Base-by-base conservation (phyloP, 2,888 invertebrate genomes). In the Tipula unca region DNA sequence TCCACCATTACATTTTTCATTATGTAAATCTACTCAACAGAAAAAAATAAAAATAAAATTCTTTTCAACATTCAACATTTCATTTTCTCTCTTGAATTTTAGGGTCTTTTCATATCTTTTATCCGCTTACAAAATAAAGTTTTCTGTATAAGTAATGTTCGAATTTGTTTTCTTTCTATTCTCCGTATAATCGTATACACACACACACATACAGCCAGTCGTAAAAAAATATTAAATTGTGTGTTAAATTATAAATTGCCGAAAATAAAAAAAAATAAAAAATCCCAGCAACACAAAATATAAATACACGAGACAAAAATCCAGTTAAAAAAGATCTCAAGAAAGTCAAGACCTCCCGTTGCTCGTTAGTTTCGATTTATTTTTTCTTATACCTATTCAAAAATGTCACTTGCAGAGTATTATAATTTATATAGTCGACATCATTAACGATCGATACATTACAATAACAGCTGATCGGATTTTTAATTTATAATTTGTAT, bases 221-320 rank as follows among this genome's bases (percentile, higher is more conserved):
- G 69, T 69, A 69, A 69, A 69, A 48, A 54, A 25, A 69, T 69
- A 10, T 69, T 69, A 69, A 69, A 69, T 69, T 69, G 69, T 69
- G 69, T 69, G 69, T 69, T 69, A 69, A 69, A 69, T 69, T 69
- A 10, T 69, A 69, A 69, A 69, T 69, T 69, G 69, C 69, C 69
- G 69, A 69, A 69, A 48, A 17, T 17, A 48, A 17, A 69, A 25
- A 25, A 1, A 69, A 69, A 69, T 25, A 25, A 1, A 69, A 69
- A 69, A 69, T 69, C 69, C 69, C 69, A 69, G 69, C 69, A 25
- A 69, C 69, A 69, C 48, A 48, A 48, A 48, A 48, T n/a, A 48
- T n/a, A 48, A 48, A 48, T n/a, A 48, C 48, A 48, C 48, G 48
- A 48, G 25, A 69, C 69, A 10, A 48, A 48, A 69, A 69, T 69